Evolutionary conservation across 2,888 invertebrate genomes (phyloP).

Genomic region (Dicroscelio sp.): DNA sequence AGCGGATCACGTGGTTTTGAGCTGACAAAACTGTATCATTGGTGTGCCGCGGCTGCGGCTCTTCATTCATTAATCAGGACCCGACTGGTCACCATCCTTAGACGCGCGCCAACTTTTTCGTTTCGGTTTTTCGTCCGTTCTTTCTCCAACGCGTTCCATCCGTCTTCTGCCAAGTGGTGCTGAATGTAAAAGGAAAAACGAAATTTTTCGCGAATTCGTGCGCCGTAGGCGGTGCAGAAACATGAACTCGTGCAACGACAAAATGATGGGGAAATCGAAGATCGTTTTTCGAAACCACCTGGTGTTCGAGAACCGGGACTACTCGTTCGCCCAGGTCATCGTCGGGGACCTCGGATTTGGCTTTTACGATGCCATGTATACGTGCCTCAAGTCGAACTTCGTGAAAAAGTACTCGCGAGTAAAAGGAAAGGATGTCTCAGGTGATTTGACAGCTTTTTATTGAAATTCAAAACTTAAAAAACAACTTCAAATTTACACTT

Average conservation of each 20-base stretch:
- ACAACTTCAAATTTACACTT: no score
- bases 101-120: slow-evolving; percentile 18
- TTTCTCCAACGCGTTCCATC: neutral
- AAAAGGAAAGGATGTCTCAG: neutral
- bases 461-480: no score
- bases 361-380: slow-evolving; percentile 37
- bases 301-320: neutral
- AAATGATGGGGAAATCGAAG: no score
- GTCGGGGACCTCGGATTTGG: slow-evolving; percentile 22
- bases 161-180: neutral
- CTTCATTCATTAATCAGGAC: slow-evolving; percentile 67
- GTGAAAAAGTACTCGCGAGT: neutral
- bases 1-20: slow-evolving; percentile 61
- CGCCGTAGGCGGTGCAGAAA: no score
- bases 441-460: no score
- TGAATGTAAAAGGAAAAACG: no score
- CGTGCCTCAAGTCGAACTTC: slow-evolving; percentile 28
- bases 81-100: slow-evolving; percentile 49
- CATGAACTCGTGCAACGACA: no score
- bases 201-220: no score
- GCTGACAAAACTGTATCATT: slow-evolving; percentile 63
- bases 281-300: no score
- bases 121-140: neutral
- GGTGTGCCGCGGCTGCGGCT: slow-evolving; percentile 6
- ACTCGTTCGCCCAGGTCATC: slow-evolving; percentile 9